Conservation (phyloP, 92 coral and sea anemone genomes). For the Heteractis magnifica region DNA sequence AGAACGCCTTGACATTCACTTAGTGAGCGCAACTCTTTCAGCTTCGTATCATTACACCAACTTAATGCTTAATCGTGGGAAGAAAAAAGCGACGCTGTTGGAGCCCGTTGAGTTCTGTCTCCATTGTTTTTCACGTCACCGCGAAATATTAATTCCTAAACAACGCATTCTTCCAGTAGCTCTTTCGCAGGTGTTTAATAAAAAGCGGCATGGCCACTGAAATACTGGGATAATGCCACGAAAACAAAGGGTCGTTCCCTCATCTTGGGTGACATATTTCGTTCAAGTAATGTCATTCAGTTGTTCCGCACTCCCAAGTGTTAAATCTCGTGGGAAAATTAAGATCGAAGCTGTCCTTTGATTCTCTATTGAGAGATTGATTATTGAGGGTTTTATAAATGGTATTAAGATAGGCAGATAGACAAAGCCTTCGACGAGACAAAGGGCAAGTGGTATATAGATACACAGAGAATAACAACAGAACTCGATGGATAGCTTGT, state of each 20-base stretch:
- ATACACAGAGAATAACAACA: neutral
- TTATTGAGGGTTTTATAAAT: neutral
- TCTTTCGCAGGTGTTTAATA: constrained; percentile 18
- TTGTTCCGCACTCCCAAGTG: neutral
- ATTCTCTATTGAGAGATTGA: neutral
- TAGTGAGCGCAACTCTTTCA: neutral
- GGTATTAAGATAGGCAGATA: neutral
- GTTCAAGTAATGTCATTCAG: neutral
- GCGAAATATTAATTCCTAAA: constrained; percentile 9
- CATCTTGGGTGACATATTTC: constrained; percentile 7
- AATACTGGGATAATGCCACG: neutral
- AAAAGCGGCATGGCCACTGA: constrained; percentile 19
- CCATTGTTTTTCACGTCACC: constrained; percentile 15
- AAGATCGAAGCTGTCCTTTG: neutral
- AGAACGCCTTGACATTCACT: constrained; percentile 5
- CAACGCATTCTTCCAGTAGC: constrained; percentile 15
- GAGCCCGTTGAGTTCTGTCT: constrained; percentile 15
- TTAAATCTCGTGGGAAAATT: constrained; percentile 25
- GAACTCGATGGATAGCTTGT: neutral
- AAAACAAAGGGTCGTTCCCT: constrained; percentile 1
- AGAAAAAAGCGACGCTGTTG: neutral
- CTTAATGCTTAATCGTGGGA: constrained; percentile 25
- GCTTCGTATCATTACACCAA: neutral
- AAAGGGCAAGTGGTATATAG: neutral
- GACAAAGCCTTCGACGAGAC: neutral